Evolutionary conservation across 2,797 vertebrate genomes (phyloP).

Genomic region (Erpetoichthys calabaricus): DNA sequence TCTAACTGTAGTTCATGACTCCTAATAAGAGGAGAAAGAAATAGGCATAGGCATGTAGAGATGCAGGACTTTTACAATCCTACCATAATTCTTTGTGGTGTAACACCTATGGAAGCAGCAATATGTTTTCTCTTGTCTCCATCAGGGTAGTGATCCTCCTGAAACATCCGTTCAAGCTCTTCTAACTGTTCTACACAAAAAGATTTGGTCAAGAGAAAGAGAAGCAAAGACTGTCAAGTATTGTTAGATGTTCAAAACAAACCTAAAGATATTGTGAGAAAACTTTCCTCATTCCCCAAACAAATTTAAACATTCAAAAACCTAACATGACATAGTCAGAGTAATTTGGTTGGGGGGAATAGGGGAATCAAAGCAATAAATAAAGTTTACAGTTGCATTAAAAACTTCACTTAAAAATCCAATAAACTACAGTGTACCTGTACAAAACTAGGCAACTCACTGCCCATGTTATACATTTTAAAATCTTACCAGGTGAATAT

Average conservation of each 20-base stretch:
- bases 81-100: conserved; percentile 89
- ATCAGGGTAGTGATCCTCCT: conserved; percentile 87
- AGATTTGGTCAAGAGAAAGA: too few relatives aligned
- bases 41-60: too few relatives aligned
- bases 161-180: conserved; percentile 72
- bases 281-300: too few relatives aligned
- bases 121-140: conserved; percentile 76
- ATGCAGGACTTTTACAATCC: conserved; percentile 11
- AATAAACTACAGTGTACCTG: too few relatives aligned
- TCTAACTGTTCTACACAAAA: conserved; percentile 63
- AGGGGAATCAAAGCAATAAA: too few relatives aligned
- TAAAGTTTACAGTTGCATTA: not conserved
- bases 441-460: not conserved
- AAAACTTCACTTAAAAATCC: not conserved
- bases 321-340: not conserved
- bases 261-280: too few relatives aligned
- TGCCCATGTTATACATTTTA: not conserved
- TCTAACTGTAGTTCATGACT: too few relatives aligned
- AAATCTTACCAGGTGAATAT: conserved; percentile 64
- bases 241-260: too few relatives aligned
- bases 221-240: too few relatives aligned
- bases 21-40: too few relatives aligned
- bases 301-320: too few relatives aligned
- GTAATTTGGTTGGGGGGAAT: too few relatives aligned
- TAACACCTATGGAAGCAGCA: conserved; percentile 71